A percentile compares a stretch with the other conserved stretches of the same genome.
These are phyloP conservation scores for Solea senegalensis DNA, from an alignment of 2,113 vertebrate genomes.

Conservation along the genomic window DNA sequence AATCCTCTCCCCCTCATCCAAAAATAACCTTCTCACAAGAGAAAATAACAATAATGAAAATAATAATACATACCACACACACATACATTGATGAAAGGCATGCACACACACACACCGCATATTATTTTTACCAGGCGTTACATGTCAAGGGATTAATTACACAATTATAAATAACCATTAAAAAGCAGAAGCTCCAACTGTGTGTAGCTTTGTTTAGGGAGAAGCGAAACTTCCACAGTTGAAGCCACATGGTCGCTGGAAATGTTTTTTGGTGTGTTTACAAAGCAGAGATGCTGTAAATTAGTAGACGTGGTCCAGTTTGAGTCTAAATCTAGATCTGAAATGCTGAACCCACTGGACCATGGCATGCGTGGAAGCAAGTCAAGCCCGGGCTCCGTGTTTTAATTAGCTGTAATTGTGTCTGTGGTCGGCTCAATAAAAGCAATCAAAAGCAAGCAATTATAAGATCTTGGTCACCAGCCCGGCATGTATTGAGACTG, in stretches of 20 bases:
- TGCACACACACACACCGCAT: slow-evolving; percentile 7
- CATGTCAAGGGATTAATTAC: slow-evolving; percentile 66
- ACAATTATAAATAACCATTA: slow-evolving; percentile 43
- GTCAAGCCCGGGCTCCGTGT: slow-evolving; percentile 26
- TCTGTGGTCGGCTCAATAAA: slow-evolving; percentile 52
- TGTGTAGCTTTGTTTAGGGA: slow-evolving; percentile 36
- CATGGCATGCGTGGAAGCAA: slow-evolving; percentile 13
- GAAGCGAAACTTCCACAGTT: slow-evolving; percentile 69
- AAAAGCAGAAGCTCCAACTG: slow-evolving; percentile 69
- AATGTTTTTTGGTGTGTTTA: background rate
- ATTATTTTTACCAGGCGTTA: background rate
- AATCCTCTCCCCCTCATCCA: too few relatives aligned
- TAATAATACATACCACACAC: slow-evolving; percentile 20
- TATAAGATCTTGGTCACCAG: slow-evolving; percentile 59
- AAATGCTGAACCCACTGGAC: background rate
- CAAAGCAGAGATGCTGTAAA: background rate
- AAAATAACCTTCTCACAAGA: too few relatives aligned
- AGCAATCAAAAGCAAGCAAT: slow-evolving; percentile 65
- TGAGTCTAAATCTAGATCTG: too few relatives aligned
- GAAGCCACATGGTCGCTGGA: background rate
- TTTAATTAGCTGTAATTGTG: slow-evolving; percentile 66
- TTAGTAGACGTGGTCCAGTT: too few relatives aligned
- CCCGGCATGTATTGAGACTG: slow-evolving; percentile 44
- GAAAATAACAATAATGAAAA: too few relatives aligned
- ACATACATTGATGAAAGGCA: slow-evolving; percentile 17